phyloP scores from a whole-genome alignment of 2,797 vertebrate species.

The Melanotaenia parkinsoni region DNA sequence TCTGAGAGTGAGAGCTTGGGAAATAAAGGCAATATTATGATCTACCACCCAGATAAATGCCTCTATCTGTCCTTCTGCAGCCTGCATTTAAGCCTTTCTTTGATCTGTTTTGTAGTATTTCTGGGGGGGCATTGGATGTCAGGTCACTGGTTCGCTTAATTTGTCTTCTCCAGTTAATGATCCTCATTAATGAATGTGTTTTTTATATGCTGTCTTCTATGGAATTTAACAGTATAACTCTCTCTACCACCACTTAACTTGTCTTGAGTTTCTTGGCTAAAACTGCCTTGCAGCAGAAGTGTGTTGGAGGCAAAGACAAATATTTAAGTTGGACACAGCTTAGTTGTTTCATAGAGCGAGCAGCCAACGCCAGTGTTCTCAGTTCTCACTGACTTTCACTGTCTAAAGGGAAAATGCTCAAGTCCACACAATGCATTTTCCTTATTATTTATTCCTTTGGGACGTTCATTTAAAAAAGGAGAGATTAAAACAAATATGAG shows the following conservation, averaged over 20 bases:
- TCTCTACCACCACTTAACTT: conserved; percentile 56
- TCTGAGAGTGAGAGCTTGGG: conserved; percentile 62
- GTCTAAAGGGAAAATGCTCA: conserved; percentile 26
- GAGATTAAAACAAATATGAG: conserved; percentile 31
- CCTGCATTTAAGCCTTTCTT: conserved; percentile 67
- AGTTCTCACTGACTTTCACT: conserved; percentile 17
- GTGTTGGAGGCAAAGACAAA: conserved; percentile 71
- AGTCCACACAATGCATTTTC: conserved; percentile 35
- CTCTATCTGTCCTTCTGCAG: conserved; percentile 74
- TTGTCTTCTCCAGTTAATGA: conserved; percentile 55
- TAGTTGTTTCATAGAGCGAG: conserved; percentile 53
- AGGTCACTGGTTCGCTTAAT: conserved; percentile 31
- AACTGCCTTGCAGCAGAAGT: conserved; percentile 50
- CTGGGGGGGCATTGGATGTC: conserved; percentile 7
- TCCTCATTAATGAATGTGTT: conserved; percentile 47
- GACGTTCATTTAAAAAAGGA: conserved; percentile 35
- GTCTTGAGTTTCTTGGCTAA: conserved; percentile 57
- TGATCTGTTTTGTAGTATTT: conserved; percentile 50
- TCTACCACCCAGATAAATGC: conserved; percentile 73
- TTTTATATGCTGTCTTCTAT: conserved; percentile 35
- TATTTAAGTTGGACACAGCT: conserved; percentile 72
- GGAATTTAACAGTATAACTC: conserved; percentile 37
- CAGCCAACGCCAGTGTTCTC: conserved; percentile 38
- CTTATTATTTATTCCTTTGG: conserved; percentile 39
- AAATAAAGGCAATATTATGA: conserved; percentile 77